These are phyloP conservation scores for Tenebrosternarchus preto DNA, from an alignment of 2,113 vertebrate species.

Conservation along the genomic window DNA sequence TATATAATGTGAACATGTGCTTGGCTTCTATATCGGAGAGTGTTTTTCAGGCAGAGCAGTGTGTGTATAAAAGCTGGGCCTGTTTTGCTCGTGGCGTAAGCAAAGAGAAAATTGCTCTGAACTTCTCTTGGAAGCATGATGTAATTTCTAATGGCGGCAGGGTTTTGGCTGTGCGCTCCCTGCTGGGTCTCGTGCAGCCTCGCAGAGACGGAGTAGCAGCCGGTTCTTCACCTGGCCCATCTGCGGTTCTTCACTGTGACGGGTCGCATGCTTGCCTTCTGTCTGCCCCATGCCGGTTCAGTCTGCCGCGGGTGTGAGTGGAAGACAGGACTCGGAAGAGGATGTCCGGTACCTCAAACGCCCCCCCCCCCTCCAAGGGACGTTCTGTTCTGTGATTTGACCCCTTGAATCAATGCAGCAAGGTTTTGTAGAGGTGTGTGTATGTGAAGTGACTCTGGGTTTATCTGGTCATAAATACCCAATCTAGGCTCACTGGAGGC, in stretches of 20 bases:
- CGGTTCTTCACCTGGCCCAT: no score
- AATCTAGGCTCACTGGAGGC: not conserved
- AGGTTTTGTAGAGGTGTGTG: not conserved
- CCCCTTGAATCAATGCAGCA: not conserved
- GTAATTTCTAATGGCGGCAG: not conserved
- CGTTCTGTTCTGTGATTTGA: constrained; percentile 32
- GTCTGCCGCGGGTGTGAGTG: no score
- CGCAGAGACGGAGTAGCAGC: no score
- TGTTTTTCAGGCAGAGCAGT: not conserved
- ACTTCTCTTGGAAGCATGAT: not conserved
- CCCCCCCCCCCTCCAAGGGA: not conserved
- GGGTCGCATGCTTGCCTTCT: no score
- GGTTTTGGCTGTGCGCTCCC: not conserved
- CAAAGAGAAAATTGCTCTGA: not conserved
- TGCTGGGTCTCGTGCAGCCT: not conserved
- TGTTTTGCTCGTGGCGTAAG: not conserved
- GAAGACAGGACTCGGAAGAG: no score
- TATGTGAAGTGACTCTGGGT: not conserved
- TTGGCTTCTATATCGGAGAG: not conserved
- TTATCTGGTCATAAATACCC: constrained; percentile 25
- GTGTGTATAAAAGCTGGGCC: not conserved
- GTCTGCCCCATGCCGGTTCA: no score
- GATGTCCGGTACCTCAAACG: no score
- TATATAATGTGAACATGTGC: not conserved
- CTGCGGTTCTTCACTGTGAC: no score